Conservation (phyloP, 2,113 vertebrate genomes). For the Varanus salvator region DNA sequence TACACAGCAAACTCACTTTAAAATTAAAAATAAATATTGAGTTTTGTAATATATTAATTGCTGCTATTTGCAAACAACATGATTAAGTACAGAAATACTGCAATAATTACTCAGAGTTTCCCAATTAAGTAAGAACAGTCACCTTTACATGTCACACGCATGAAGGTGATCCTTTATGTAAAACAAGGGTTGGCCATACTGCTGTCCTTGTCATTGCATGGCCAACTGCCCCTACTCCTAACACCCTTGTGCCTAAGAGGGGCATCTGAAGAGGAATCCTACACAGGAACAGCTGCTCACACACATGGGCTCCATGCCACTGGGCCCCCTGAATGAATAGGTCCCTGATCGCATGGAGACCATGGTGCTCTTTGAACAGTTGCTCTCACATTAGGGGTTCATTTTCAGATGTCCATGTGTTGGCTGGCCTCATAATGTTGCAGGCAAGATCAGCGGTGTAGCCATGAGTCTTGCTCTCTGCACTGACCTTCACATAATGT, state of each 20-base stretch:
- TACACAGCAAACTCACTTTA: too few species aligned
- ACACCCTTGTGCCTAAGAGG: neutral
- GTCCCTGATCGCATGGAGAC: neutral
- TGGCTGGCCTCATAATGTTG: neutral
- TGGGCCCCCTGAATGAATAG: neutral
- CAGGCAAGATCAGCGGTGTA: neutral
- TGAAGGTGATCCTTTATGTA: neutral
- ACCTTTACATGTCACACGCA: neutral
- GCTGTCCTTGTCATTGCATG: neutral
- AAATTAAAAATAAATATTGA: neutral
- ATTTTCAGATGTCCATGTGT: neutral
- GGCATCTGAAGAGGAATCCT: neutral
- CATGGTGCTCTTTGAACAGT: too few species aligned
- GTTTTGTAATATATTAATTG: too few species aligned
- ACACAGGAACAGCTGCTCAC: neutral
- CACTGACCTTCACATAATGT: too few species aligned
- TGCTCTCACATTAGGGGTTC: neutral
- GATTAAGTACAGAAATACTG: neutral
- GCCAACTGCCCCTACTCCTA: too few species aligned
- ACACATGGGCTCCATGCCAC: too few species aligned
- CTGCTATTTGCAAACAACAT: too few species aligned
- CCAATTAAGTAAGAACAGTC: neutral
- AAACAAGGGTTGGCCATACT: neutral
- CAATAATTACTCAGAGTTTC: neutral
- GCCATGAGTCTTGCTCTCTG: neutral